Conservation (phyloP, 2,113 vertebrate species). For the Ictalurus furcatus region DNA sequence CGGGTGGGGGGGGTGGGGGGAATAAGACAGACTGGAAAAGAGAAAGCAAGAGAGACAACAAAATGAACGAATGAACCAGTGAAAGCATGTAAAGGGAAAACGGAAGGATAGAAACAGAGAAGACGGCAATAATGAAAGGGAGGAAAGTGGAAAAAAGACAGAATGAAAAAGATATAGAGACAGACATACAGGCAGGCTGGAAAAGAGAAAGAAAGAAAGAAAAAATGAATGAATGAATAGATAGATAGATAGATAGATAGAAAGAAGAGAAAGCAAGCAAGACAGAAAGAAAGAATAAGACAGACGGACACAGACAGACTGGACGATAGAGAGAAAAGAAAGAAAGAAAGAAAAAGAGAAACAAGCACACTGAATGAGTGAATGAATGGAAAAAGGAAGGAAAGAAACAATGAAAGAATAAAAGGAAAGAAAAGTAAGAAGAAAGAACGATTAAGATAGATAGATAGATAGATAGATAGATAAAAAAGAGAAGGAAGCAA, state of each 20-base stretch:
- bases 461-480: too few relatives aligned
- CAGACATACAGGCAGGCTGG: too few relatives aligned
- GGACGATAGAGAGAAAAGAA: not conserved
- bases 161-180: not conserved
- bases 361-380: not conserved
- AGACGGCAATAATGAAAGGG: not conserved
- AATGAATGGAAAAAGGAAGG: not conserved
- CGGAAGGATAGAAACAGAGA: not conserved
- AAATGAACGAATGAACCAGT: not conserved
- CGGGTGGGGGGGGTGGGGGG: too few relatives aligned
- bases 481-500: too few relatives aligned
- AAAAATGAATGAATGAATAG: too few relatives aligned
- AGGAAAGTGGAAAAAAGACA: not conserved
- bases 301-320: too few relatives aligned
- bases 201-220: not conserved
- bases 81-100: not conserved
- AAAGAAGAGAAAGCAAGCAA: too few relatives aligned
- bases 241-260: too few relatives aligned
- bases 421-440: not conserved
- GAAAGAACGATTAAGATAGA: not conserved
- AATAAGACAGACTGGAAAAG: not conserved
- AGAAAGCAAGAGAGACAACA: not conserved
- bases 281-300: not conserved
- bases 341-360: not conserved
- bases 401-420: not conserved